A percentile compares a stretch with the other conserved stretches of the same genome.
These are phyloP conservation scores for Nasonovia ribisnigri DNA, from an alignment of 2,888 invertebrate species.

Conservation along the genomic window DNA sequence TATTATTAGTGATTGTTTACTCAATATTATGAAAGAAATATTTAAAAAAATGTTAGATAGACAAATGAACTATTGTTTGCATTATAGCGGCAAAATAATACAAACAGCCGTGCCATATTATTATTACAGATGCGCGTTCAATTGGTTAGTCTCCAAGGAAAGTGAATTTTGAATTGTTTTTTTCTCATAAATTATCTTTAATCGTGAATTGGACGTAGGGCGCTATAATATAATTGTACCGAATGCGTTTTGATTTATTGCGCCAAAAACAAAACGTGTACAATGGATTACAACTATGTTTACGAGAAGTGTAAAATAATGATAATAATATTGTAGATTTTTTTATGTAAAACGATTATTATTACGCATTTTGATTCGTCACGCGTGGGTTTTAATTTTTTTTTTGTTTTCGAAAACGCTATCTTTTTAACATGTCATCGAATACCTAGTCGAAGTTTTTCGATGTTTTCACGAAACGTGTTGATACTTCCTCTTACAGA, in stretches of 20 bases:
- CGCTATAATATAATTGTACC: not conserved
- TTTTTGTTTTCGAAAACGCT: not conserved
- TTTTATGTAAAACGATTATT: not conserved
- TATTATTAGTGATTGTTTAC: not conserved
- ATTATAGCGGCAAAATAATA: not conserved
- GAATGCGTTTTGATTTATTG: not conserved
- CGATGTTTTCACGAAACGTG: not conserved
- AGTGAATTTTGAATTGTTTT: not conserved
- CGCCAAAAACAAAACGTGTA: not conserved
- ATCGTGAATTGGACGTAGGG: not conserved
- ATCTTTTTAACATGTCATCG: not conserved
- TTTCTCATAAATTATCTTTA: not conserved
- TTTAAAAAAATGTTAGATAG: too few species aligned
- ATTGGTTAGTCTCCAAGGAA: not conserved
- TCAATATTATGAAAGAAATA: not conserved
- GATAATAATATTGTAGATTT: not conserved
- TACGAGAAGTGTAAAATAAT: not conserved
- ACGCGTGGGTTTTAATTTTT: not conserved
- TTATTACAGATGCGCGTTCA: not conserved
- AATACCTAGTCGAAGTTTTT: not conserved
- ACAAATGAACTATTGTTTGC: too few species aligned
- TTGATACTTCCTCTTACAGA: not conserved
- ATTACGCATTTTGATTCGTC: not conserved
- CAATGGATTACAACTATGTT: not conserved
- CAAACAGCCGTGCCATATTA: not conserved